Percentiles rank a stretch among this genome's conserved stretches.
phyloP scores from a whole-genome alignment of 2,888 invertebrate genomes.

The Urechis unicinctus region DNA sequence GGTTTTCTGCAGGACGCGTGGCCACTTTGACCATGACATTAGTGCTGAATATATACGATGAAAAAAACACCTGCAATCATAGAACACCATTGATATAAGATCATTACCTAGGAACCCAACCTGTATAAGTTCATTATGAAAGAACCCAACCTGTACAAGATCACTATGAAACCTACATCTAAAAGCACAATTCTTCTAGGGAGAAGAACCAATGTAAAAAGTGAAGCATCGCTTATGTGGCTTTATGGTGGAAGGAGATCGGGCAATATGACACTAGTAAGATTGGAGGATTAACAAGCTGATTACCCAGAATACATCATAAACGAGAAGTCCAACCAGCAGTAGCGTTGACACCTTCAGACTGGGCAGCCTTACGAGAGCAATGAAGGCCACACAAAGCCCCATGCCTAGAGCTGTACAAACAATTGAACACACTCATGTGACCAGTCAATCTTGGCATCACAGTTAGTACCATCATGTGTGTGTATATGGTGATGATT shows the following conservation, averaged over 20 bases:
- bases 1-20: constrained; percentile 54
- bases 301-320: constrained; percentile 91
- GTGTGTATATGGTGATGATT: not conserved
- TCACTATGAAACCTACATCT: no score
- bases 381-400: constrained; percentile 94
- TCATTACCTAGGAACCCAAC: not conserved
- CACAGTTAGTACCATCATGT: no score
- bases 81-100: not conserved
- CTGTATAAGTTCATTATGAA: no score
- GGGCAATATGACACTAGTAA: no score
- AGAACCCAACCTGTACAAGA: no score
- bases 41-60: constrained; percentile 95
- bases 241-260: no score
- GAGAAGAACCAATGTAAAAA: no score
- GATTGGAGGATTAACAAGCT: not conserved
- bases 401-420: constrained; percentile 92
- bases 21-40: constrained; percentile 97
- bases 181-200: no score
- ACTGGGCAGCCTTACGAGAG: constrained; percentile 89
- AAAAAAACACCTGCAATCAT: constrained; percentile 70
- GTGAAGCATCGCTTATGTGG: no score
- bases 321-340: constrained; percentile 79
- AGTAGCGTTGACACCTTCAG: constrained; percentile 91
- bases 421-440: not conserved
- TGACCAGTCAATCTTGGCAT: not conserved